Base-by-base conservation (phyloP, 2,797 vertebrate genomes). In the Darevskia nairensis region DNA sequence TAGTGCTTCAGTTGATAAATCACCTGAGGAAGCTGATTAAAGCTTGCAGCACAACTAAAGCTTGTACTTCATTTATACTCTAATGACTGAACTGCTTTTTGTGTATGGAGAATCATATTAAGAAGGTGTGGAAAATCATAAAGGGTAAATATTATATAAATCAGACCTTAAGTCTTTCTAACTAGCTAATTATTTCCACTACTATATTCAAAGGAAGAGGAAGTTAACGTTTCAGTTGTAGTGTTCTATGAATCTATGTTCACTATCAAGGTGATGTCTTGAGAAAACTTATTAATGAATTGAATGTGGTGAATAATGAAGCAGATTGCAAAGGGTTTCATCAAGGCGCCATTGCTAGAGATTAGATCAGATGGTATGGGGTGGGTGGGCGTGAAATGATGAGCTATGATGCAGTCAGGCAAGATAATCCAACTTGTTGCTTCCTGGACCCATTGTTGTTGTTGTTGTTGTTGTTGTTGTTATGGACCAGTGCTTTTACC, bases 401-500 rank as follows among this genome's bases (percentile, higher is more conserved):
- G 50, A 90, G 6, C 69, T 69, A 2, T 88, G 80, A 80, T 87
- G 77, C 39, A 87, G 61, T 76, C 89, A 81, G n/a, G 79, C 39
- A 55, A 7, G 1, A 8, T 92, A 84, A 93, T 82, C 82, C n/a
- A 85, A 77, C 17, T 0, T 0, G 2, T 68, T 50, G 84, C 80
- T 90, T 92, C 61, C 25, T 44, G 44, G 17, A 81, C 50, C 89
- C 32, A 61, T 46, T 66, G 44, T 2, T 55, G 77, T 9, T 66
- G 13, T 85, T 91, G 41, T 91, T 75, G 41, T 41, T 41, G 41
- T 44, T 75, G 41, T 44, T 44, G 41, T 44, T 44, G 41, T 44
- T 44, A 7, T 44, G 41, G 41, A 44, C 41, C 41, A 44, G 41
- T 7, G 41, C 39, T 41, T 41, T 44, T 44, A 86, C 76, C 74